phyloP scores from a whole-genome alignment of 2,888 invertebrate genomes.

The Drosophila tripunctata region DNA sequence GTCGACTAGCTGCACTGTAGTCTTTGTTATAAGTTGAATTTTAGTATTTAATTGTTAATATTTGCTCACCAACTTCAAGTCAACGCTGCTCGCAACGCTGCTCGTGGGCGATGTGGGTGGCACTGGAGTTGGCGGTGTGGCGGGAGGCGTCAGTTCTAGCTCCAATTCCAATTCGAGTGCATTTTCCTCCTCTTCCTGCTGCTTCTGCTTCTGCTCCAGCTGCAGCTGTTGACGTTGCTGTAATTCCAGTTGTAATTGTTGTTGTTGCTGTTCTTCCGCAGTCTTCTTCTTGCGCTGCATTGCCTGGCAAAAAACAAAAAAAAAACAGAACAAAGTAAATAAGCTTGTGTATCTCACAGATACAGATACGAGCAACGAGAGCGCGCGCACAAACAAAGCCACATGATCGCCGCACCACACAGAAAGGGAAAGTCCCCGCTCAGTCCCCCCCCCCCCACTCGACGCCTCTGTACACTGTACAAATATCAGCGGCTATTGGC shows the following conservation, averaged over 20 bases:
- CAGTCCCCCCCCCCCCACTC: not conserved
- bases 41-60: constrained; percentile 1
- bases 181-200: constrained; percentile 32
- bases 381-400: constrained; percentile 25
- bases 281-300: constrained; percentile 61
- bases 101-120: constrained; percentile 65
- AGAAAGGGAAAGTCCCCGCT: constrained; percentile 60
- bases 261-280: constrained; percentile 15
- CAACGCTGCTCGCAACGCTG: constrained; percentile 57
- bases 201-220: not conserved
- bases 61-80: constrained; percentile 61
- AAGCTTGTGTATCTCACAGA: constrained; percentile 40
- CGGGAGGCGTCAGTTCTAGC: constrained; percentile 70
- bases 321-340: constrained; percentile 54
- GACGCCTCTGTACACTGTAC: not conserved
- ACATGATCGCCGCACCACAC: constrained; percentile 46
- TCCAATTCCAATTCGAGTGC: constrained; percentile 64
- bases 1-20: too few relatives aligned
- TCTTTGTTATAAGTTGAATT: too few relatives aligned
- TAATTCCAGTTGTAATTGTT: constrained; percentile 18
- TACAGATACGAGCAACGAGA: constrained; percentile 12
- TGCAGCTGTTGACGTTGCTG: constrained; percentile 18
- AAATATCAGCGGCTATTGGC: constrained; percentile 70
- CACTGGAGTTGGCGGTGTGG: constrained; percentile 68
- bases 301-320: constrained; percentile 52